A percentile compares a stretch with the other conserved stretches of the same genome.
phyloP scores from a whole-genome alignment of 2,797 vertebrate species.

The Sebastolobus altivelis region DNA sequence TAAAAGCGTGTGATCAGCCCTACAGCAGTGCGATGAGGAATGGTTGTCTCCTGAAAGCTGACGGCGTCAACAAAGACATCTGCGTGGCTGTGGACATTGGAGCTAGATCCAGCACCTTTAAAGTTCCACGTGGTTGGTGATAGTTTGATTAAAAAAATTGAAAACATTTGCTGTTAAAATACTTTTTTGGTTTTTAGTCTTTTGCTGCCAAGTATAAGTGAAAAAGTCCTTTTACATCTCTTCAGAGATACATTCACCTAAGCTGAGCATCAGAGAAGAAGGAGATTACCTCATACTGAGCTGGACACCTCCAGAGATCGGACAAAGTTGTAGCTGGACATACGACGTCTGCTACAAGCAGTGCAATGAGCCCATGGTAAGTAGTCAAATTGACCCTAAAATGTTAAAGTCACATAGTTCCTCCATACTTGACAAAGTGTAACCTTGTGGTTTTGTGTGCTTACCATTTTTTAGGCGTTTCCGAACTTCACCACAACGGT shows the following conservation, averaged over 20 bases:
- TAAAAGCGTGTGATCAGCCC: not conserved
- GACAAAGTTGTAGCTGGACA: accelerated
- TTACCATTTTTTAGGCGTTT: not conserved
- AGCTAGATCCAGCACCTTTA: conserved; percentile 4
- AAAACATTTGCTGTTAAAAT: conserved; percentile 1
- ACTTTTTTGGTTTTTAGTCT: not conserved
- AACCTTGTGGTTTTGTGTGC: not conserved
- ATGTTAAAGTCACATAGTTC: not conserved
- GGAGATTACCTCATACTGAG: not conserved
- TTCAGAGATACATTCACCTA: conserved; percentile 36
- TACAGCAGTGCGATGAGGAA: not conserved
- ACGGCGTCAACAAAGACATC: accelerated
- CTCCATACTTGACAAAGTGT: not conserved
- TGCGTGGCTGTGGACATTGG: conserved; percentile 16
- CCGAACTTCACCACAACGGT: accelerated
- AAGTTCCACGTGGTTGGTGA: conserved; percentile 39
- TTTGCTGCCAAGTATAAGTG: not conserved
- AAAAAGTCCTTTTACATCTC: not conserved
- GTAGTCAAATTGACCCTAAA: not conserved
- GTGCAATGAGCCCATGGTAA: conserved; percentile 27
- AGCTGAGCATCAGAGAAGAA: not conserved
- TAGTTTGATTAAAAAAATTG: not conserved
- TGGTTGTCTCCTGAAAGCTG: conserved; percentile 20
- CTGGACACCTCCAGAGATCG: accelerated
- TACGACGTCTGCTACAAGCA: conserved; percentile 23